Evolutionary conservation across 2,113 vertebrate species (phyloP).

Genomic region (Salvator merianae): DNA sequence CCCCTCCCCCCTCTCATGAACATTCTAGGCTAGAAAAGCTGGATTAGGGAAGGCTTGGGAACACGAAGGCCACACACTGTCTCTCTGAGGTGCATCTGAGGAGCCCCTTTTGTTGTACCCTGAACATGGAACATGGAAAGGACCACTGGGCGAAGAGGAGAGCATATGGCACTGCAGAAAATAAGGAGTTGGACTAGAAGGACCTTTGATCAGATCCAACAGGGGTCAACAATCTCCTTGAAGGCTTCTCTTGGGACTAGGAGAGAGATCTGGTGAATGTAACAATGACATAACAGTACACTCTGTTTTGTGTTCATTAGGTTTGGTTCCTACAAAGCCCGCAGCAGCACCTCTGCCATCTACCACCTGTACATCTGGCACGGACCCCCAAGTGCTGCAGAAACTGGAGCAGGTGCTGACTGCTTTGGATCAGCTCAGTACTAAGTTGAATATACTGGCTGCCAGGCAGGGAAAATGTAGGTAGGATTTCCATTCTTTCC

Average conservation of each 20-base stretch:
- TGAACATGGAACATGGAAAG: no score
- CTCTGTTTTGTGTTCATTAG: slow-evolving; percentile 10
- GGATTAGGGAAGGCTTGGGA: no score
- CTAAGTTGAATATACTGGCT: not conserved
- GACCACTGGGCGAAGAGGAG: no score
- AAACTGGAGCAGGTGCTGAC: slow-evolving; percentile 23
- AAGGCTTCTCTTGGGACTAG: no score
- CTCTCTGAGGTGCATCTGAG: no score
- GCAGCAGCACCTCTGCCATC: not conserved
- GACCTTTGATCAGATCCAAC: not conserved
- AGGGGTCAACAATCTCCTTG: no score
- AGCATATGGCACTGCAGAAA: no score
- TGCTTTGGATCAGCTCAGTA: not conserved
- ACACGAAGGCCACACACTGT: no score
- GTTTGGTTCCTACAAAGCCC: not conserved
- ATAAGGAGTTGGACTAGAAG: not conserved
- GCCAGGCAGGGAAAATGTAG: slow-evolving; percentile 15
- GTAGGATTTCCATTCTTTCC: fast-evolving
- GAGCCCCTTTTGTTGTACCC: no score
- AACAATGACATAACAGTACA: not conserved
- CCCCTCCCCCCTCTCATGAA: no score
- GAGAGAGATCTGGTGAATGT: not conserved
- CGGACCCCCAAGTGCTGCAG: not conserved
- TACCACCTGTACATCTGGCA: not conserved
- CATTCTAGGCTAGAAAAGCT: no score